Conservation (phyloP, 2,113 vertebrate species). For the Gorsachius goisagi region DNA sequence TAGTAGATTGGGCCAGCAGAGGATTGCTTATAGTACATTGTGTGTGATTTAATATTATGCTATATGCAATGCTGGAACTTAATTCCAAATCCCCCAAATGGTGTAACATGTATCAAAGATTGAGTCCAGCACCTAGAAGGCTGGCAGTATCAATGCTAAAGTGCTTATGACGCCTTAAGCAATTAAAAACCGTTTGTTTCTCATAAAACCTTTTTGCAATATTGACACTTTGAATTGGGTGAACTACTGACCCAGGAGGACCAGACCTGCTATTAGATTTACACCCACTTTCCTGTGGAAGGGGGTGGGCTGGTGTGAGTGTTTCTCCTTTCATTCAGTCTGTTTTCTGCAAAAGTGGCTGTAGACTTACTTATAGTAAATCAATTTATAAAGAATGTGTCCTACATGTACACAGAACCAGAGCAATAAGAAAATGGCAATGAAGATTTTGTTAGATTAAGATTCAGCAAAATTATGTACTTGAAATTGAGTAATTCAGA, state of each 20-base stretch:
- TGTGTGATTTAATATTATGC: conserved; percentile 47
- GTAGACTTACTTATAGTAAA: not conserved
- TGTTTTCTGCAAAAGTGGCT: not conserved
- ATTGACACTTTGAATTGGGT: not conserved
- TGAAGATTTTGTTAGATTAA: not conserved
- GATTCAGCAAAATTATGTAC: not conserved
- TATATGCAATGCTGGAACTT: conserved; percentile 16
- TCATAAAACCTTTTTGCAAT: not conserved
- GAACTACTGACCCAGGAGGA: not conserved
- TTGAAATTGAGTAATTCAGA: not conserved
- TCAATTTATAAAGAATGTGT: not conserved
- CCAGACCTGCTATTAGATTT: not conserved
- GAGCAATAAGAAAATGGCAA: not conserved
- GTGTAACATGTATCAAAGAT: not conserved
- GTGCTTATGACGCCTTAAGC: not conserved
- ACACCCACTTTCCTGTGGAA: not conserved
- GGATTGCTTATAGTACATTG: conserved; percentile 44
- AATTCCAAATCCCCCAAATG: conserved; percentile 26
- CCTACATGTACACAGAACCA: not conserved
- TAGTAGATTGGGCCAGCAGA: conserved; percentile 50
- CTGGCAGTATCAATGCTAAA: not conserved
- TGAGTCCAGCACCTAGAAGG: not conserved
- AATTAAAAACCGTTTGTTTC: not conserved
- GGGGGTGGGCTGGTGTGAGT: not conserved
- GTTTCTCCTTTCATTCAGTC: not conserved